phyloP scores from a whole-genome alignment of 2,888 invertebrate species.

The Drosophila rellima region DNA sequence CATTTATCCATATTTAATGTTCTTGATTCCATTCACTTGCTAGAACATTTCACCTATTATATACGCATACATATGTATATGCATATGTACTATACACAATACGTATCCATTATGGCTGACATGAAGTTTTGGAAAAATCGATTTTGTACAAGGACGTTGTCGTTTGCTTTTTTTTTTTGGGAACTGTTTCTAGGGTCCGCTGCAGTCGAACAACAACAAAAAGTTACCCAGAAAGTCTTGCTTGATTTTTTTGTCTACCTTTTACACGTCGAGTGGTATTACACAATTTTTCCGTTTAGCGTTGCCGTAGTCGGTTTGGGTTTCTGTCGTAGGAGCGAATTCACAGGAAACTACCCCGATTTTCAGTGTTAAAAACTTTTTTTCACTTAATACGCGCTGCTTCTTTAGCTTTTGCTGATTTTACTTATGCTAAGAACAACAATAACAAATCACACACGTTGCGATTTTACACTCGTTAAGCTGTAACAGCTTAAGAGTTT shows the following conservation, averaged over 20 bases:
- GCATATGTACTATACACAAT: constrained; percentile 14
- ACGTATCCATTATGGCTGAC: constrained; percentile 67
- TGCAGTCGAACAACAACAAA: constrained; percentile 45
- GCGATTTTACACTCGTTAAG: constrained; percentile 62
- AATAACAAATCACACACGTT: constrained; percentile 76
- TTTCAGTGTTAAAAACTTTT: constrained; percentile 62
- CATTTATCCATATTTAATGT: constrained; percentile 17
- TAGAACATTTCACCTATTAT: constrained; percentile 35
- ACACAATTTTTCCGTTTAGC: constrained; percentile 68
- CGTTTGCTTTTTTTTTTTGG: constrained; percentile 15
- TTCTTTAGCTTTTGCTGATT: constrained; percentile 31
- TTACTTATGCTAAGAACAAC: constrained; percentile 42
- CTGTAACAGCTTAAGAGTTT: constrained; percentile 68
- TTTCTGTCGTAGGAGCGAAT: constrained; percentile 44
- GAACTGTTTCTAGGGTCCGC: constrained; percentile 37
- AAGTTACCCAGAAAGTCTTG: constrained; percentile 37
- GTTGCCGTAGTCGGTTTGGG: constrained; percentile 57
- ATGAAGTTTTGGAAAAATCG: constrained; percentile 84
- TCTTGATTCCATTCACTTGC: constrained; percentile 21
- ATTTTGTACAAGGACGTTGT: constrained; percentile 84
- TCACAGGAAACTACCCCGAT: constrained; percentile 77
- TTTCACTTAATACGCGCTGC: constrained; percentile 61
- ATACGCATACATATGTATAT: neutral
- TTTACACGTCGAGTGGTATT: constrained; percentile 73
- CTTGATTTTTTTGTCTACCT: constrained; percentile 65